Evolutionary conservation across 2,113 vertebrate species (phyloP), one percentile per base, ranked within the genome.

Genomic region (Archocentrus centrarchus): DNA sequence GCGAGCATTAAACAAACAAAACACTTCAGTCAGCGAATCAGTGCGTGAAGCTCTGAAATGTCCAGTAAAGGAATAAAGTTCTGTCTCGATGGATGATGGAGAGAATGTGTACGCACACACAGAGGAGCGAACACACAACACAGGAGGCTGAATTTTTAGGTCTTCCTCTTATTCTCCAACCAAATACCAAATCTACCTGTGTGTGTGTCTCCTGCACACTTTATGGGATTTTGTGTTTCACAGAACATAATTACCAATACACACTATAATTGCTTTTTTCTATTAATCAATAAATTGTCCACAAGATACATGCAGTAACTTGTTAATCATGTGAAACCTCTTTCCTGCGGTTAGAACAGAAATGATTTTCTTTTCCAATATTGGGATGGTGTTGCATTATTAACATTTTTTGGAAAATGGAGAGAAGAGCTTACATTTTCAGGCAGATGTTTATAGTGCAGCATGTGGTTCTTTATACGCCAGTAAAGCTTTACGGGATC

Each of bases 1-100:
- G 77, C 3, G 14, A 88, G 64, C 77, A 85, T 91, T 90, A 91
- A 86, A 82, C 88, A 93, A 91, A 94, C 88, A 92, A 86, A 92
- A 75, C 77, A 62, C 79, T 79, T 41, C 76, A 13, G 63, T 85
- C 53, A n/a, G 50, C 55, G 61, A 13, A 61, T 86, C 53, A n/a
- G 50, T 58, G 61, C 35, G 79, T 78, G 70, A 86, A 81, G 79
- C 60, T 76, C 60, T 78, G 81, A 63, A 77, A 53, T 70, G 66
- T 70, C 18, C 78, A 79, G 77, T 47, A 17, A 80, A 81, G 79
- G 60, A 82, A 59, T 89, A 87, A 76, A 87, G 53, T 61, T 75
- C 37, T 77, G 77, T 80, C 75, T 30, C 87, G 87, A 92, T 86
- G 62, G 27, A 68, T 88, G 88, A 92, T 86, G 66, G 37, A 60